Evolutionary conservation across 2,888 invertebrate genomes (phyloP), one percentile per base, ranked within the genome.

Genomic region (Schizotus pectinicornis): DNA sequence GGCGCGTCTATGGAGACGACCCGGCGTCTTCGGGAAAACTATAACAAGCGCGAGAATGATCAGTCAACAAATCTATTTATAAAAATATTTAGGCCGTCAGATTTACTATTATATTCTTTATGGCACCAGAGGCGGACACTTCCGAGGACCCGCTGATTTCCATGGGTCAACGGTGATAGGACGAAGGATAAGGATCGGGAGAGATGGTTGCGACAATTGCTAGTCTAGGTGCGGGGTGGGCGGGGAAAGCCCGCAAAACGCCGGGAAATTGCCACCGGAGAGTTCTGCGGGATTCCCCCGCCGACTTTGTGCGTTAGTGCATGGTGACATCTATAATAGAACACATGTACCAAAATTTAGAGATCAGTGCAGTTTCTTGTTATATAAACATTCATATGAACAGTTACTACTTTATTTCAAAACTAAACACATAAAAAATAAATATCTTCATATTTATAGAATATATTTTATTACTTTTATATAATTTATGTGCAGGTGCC

Each of bases 51-150:
- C 65, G 63, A 55, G 56, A 66, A 66, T 69, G 67, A 71, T 76
- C 76, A 75, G 74, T 77, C 74, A 77, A 76, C 75, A 75, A 76
- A 72, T 74, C 68, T 74, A 72, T 64, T 67, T 76, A 77, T 72
- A 77, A 77, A 77, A 77, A 77, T 77, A 77, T 77, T 77, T 77
- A 77, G 77, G 77, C 77, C 77, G 77, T 70, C 75, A 72, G 69
- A 67, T 70, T 71, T 59, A 70, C 68, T 70, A 72, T 70, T 68
- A 54, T 65, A 61, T 62, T 65, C 52, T 14, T 32, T 33, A 35
- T 50, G 14, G 14, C 12, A 35, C 14, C 36, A 41, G 55, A 3
- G 14, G 53, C 39, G 33, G 45, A 34, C 43, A 35, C 42, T 31
- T 31, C 47, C 22, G 45, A 14, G n/a, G 32, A 9, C 6, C 30